Base-by-base conservation (phyloP, 2,113 vertebrate genomes). In the Eretmochelys imbricata region DNA sequence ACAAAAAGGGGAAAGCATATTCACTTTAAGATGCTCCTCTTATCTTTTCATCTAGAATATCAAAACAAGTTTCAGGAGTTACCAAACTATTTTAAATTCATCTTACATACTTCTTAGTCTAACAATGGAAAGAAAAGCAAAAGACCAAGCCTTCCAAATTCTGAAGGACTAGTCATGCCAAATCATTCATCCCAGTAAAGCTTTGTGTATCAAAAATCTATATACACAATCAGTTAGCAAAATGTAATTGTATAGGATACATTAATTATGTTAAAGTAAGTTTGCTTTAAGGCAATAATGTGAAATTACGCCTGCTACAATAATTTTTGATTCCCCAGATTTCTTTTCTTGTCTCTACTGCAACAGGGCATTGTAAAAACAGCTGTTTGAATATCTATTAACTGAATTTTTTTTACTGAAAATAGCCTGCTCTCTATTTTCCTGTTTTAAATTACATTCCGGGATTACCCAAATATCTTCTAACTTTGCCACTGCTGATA, bases 241-340 rank as follows among this genome's bases (percentile, higher is more conserved):
- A 79, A 51, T 46, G 5, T 17, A 1, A 22, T 10, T 49, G 51
- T 31, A 0, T 11, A 62, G 27, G 4, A 19, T 1, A 38, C 5
- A 48, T 4, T 35, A 46, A 7, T 12, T 0, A 10, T 1, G 12
- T 16, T 1, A 29, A 0, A 78, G 69, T 85, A 46, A 38, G 59
- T 12, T 69, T 69, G 16, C 7, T 10, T 2, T 14, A 51, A 48
- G n/a, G 42, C 42, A 29, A 11, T n/a, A 69, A n/a, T 4, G 4
- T 69, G 62, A n/a, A 69, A 1, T 29, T 51, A 51, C 1, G 20
- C 42, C 35, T 49, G 27, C n/a, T 3, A 16, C 31, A 51, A 27
- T 29, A 19, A 2, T 22, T 0, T 27, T 54, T 5, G 7, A 1
- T 53, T 38, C 8, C 54, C 7, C 31, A 65, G 62, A 65, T n/a